Conservation (phyloP, 1,140 invertebrate genomes). For the Reticulitermes speratus region DNA sequence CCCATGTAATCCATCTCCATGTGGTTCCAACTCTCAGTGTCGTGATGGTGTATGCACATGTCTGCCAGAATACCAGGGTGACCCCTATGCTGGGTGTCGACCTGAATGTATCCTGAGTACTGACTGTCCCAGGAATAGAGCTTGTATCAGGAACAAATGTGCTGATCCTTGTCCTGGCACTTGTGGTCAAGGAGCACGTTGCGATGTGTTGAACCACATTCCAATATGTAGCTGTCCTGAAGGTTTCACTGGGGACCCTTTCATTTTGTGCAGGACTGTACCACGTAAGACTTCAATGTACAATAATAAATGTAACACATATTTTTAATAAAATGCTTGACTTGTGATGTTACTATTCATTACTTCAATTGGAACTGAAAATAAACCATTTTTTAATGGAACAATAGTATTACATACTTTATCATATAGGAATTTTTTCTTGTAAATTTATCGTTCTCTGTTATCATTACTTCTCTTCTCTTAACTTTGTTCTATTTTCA, state of each 20-base stretch:
- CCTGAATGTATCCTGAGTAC: slow-evolving; percentile 53
- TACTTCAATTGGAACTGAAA: slow-evolving; percentile 18
- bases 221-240: slow-evolving; percentile 52
- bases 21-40: slow-evolving; percentile 52
- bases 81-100: slow-evolving; percentile 50
- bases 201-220: slow-evolving; percentile 52
- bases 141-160: slow-evolving; percentile 55
- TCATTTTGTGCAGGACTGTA: slow-evolving; percentile 41
- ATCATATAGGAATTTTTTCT: neutral
- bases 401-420: too few species aligned
- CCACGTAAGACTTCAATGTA: slow-evolving; percentile 34
- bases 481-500: neutral
- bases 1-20: slow-evolving; percentile 55
- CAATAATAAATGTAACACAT: neutral
- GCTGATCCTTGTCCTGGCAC: slow-evolving; percentile 53
- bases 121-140: slow-evolving; percentile 50
- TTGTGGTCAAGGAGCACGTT: slow-evolving; percentile 55
- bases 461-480: neutral
- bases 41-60: slow-evolving; percentile 50
- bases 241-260: slow-evolving; percentile 53
- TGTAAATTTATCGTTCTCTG: too few species aligned
- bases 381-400: slow-evolving; percentile 35
- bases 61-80: slow-evolving; percentile 49
- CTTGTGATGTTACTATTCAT: neutral
- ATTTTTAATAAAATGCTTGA: slow-evolving; percentile 10